Base-by-base conservation (phyloP, 1,140 invertebrate genomes). In the Drosophila suzukii region DNA sequence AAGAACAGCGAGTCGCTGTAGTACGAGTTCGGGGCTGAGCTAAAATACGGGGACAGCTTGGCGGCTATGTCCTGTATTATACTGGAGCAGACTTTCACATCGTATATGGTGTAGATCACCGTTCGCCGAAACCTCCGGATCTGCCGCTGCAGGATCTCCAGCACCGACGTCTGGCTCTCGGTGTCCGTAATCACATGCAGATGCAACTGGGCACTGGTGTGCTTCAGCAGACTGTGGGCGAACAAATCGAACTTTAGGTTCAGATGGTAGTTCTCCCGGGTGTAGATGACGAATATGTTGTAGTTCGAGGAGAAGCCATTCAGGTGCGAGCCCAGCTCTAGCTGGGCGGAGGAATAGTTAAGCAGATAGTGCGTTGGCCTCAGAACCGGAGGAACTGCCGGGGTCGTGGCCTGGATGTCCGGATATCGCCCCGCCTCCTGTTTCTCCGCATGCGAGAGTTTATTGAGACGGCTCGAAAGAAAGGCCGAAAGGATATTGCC, bases 1-100 rank as follows among this genome's bases (percentile, higher is more conserved):
- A 96, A 97, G 90, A 97, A 98, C 2, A 97, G 91, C 1, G 96
- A 94, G 93, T 97, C 96, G 56, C 96, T 96, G 83, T 97, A 97
- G 83, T 97, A 97, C 1, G 96, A 95, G 67, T 96, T 96, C 56
- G 95, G 95, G 76, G 95, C 95, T 41, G 95, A 95, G 77, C 95
- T 97, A 90, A 97, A 97, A 86, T 95, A 94, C 15, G 94, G 94
- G 55, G 95, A 95, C 94, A 97, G 95, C 27, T 94, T 93, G 7
- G 93, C 92, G 3, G 97, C 94, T 67, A 97, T 94, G 75, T 95
- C 94, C 50, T 94, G 91, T 32, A 97, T 93, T 75, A 94, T 93
- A 32, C 92, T 90, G 8, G 95, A 94, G 63, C 96, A 91, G 50
- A 94, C 90, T 62, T 94, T 93, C 17, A 96, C 93, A 92, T 96